Percentiles rank a stretch among this genome's conserved stretches.
These are phyloP conservation scores for Stictocephala bisonia DNA, from an alignment of 2,888 invertebrate species.

Conservation along the genomic window DNA sequence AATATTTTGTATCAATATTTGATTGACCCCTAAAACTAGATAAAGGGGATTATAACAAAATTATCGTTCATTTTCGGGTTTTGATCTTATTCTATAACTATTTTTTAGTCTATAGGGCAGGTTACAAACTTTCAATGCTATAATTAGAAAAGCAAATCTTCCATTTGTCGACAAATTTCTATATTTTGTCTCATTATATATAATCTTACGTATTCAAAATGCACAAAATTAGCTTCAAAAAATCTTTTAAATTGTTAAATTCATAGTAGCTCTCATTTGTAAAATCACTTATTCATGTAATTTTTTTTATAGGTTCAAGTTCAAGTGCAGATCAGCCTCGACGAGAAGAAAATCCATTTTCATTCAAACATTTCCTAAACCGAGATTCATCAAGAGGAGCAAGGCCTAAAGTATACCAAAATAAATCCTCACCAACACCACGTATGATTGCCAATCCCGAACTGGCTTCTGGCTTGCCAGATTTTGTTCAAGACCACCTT, in stretches of 20 bases:
- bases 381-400: constrained; percentile 77
- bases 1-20: no score
- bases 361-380: constrained; percentile 86
- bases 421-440: constrained; percentile 59
- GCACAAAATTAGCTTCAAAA: not conserved
- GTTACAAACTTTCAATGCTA: no score
- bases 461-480: constrained; percentile 68
- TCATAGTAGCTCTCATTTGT: not conserved
- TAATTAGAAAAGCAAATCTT: no score
- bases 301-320: constrained; percentile 64
- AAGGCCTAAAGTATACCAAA: constrained; percentile 77
- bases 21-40: no score
- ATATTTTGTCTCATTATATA: no score
- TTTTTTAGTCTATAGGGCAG: no score
- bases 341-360: constrained; percentile 82
- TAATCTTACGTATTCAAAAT: no score
- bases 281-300: not conserved
- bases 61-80: no score
- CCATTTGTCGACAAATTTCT: no score
- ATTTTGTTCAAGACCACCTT: constrained; percentile 91
- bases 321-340: constrained; percentile 64
- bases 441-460: constrained; percentile 55
- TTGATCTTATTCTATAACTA: no score
- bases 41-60: no score
- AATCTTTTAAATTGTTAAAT: not conserved